A percentile compares a stretch with the other conserved stretches of the same genome.
Conservation (phyloP, 1,140 invertebrate genomes). For the Drosophila suzukii region DNA sequence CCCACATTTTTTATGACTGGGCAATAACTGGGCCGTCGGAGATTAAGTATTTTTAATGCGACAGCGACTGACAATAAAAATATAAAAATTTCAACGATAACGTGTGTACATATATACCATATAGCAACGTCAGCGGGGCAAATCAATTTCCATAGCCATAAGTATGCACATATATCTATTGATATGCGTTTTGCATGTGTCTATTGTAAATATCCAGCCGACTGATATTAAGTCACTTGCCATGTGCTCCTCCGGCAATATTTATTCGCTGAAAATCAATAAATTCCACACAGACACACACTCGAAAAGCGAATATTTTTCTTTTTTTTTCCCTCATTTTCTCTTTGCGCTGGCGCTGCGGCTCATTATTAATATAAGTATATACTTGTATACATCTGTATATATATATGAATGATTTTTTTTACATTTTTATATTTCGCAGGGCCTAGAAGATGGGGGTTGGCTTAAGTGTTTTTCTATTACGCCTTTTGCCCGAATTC, state of each 20-base stretch:
- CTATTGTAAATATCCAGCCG: slow-evolving; percentile 44
- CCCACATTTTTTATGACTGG: slow-evolving; percentile 21
- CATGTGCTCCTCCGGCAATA: slow-evolving; percentile 59
- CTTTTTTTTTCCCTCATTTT: slow-evolving; percentile 50
- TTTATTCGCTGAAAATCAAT: slow-evolving; percentile 68
- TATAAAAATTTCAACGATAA: slow-evolving; percentile 81
- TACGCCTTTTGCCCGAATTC: slow-evolving; percentile 60
- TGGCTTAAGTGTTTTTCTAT: slow-evolving; percentile 82
- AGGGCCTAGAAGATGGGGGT: slow-evolving; percentile 18
- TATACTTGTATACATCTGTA: slow-evolving; percentile 44
- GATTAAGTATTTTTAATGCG: slow-evolving; percentile 83
- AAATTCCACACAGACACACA: slow-evolving; percentile 56
- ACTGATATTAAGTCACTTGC: slow-evolving; percentile 59
- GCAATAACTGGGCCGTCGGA: slow-evolving; percentile 68
- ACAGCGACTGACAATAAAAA: slow-evolving; percentile 74
- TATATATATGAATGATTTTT: slow-evolving; percentile 71
- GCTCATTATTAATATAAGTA: slow-evolving; percentile 50
- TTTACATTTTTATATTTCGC: slow-evolving; percentile 75
- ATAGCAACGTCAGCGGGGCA: slow-evolving; percentile 61
- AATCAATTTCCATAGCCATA: slow-evolving; percentile 74
- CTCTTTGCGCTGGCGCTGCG: slow-evolving; percentile 61
- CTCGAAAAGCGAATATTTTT: slow-evolving; percentile 15
- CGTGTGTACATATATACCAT: neutral
- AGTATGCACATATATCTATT: slow-evolving; percentile 11
- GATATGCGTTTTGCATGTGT: slow-evolving; percentile 42